Evolutionary conservation across 2,888 invertebrate species (phyloP), one percentile per base, ranked within the genome.

Genomic region (Aquatica leii): DNA sequence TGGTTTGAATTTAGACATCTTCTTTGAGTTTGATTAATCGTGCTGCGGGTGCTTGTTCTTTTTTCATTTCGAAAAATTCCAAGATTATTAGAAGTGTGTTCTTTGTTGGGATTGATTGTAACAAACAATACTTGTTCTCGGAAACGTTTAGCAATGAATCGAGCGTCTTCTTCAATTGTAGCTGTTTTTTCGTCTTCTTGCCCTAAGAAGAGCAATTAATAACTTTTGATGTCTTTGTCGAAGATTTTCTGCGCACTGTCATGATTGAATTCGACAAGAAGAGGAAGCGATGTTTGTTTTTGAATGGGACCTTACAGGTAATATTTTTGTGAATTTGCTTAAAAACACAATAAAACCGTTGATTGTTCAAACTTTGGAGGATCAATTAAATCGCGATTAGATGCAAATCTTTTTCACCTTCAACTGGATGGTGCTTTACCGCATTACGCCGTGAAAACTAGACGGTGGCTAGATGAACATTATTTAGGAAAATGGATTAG

Each of bases 201-300:
- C 78, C 94, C 95, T 74, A 98, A 86, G 89, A 99, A 99, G 78
- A 99, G 84, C 68, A 99, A 87, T 72, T 98, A 87, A 83, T 99
- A 99, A 77, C 92, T 94, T 85, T 98, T 98, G 84, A 99, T 94
- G 65, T 96, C 94, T 72, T 98, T 98, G 57, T 97, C 96, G 81
- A 99, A 99, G 84, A 99, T 97, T 83, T 97, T 97, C 80, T 95
- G 93, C 9, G 99, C 98, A 24, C 96, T 97, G 82, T 98, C 95
- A 76, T 97, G 97, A 73, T 95, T 97, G 86, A 98, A 98, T 82
- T 98, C 98, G 58, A 97, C 93, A 70, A 98, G 89, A 68, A 94
- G 83, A 15, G 98, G 98, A 80, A 98, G 86, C 57, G 94, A 89
- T 79, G n/a, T n/a, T n/a, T n/a, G n/a, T n/a, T n/a, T n/a, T n/a